Conservation (phyloP, 2,113 vertebrate species). For the Athene cunicularia region DNA sequence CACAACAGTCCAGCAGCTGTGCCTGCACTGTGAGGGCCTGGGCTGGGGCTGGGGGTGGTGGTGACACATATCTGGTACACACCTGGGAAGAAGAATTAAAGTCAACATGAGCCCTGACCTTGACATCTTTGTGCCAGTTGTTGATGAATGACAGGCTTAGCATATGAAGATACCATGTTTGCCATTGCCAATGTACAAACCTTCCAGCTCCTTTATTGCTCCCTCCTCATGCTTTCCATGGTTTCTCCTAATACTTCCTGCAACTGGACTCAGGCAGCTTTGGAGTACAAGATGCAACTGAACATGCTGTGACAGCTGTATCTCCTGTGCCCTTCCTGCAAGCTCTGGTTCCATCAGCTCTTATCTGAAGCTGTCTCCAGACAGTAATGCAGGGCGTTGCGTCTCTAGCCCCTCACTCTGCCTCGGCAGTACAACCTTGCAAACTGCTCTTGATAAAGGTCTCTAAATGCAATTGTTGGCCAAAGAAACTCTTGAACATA, state of each 20-base stretch:
- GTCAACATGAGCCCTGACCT: neutral
- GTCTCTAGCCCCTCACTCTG: neutral
- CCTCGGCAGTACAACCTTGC: neutral
- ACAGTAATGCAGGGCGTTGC: neutral
- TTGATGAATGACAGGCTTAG: neutral
- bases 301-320: neutral
- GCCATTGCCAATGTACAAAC: neutral
- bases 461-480: neutral
- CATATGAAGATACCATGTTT: neutral
- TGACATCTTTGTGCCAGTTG: neutral
- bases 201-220: neutral
- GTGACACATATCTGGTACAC: neutral
- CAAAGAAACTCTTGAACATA: neutral
- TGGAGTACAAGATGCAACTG: neutral
- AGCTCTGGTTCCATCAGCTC: neutral
- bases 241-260: neutral
- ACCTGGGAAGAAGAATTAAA: neutral
- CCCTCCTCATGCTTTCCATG: neutral
- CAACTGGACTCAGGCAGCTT: neutral
- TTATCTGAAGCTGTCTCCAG: neutral
- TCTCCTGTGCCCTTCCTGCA: neutral
- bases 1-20: neutral
- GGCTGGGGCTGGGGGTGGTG: fast-evolving
- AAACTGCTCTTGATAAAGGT: neutral
- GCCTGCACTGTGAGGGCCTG: neutral